Base-by-base conservation (phyloP, 2,797 vertebrate genomes). In the Euthynnus affinis region DNA sequence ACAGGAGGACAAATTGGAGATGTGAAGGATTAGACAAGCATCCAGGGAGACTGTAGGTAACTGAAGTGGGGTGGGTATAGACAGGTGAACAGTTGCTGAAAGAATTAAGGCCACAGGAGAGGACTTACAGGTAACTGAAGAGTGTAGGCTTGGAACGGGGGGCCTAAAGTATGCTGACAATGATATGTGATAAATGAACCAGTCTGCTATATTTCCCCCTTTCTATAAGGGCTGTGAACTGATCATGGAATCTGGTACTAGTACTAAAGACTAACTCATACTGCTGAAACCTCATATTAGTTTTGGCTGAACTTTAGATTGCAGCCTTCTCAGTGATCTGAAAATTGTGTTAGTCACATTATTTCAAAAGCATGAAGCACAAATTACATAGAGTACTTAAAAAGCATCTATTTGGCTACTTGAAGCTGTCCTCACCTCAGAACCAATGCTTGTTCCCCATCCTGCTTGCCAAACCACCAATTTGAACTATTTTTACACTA, bases 401-500 rank as follows among this genome's bases (percentile, higher is more conserved):
- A 70, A 69, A 63, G 49, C 14, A 61, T 68, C 67, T 42, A 73
- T 1, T 13, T 78, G 75, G 75, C 77, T 40, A 18, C 62, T 74
- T 9, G 51, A 57, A 44, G 15, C 64, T 5, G 34, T 64, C 59
- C 8, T 60, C 67, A 23, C 64, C 52, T 63, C 68, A 27, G 27
- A 22, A n/a, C 49, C 42, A 42, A 51, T 44, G 42, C 42, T 59
- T 57, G 40, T 49, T 71, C 17, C 17, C 18, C 27, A 8, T 59
- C 20, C 27, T 9, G 53, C 42, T 64, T 52, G 64, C 78, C 85
- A 74, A 82, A 84, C 79, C 53, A 71, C 52, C 62, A 74, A 59
- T 13, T 34, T 67, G 37, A 71, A 70, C 65, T 75, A 20, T 77
- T 60, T 81, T 17, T 53, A 12, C 65, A 58, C 77, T 83, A 95